These are phyloP conservation scores for Tetropium fuscum DNA, from an alignment of 2,888 invertebrate genomes.

Conservation along the genomic window DNA sequence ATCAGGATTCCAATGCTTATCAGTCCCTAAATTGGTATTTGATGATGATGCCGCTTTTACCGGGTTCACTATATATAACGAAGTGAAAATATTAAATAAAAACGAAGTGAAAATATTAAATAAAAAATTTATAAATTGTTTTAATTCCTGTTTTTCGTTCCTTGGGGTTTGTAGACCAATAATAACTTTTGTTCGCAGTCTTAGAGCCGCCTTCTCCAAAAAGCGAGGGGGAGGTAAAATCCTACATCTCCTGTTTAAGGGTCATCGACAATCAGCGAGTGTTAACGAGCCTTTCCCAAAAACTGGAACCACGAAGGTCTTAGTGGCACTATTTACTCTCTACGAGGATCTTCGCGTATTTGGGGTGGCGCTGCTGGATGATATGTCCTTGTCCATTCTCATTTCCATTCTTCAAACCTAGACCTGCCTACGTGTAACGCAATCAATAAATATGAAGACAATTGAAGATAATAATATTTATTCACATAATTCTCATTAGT, in stretches of 20 bases:
- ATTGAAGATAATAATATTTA: no score
- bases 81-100: no score
- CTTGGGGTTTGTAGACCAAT: no score
- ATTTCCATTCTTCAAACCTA: constrained; percentile 44
- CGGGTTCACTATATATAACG: no score
- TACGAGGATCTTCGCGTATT: constrained; percentile 38
- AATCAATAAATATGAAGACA: no score
- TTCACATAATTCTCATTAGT: no score
- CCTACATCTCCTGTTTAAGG: constrained; percentile 78
- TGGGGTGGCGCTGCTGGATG: constrained; percentile 47
- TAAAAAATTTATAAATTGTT: no score
- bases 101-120: no score
- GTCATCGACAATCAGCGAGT: constrained; percentile 85
- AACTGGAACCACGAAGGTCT: constrained; percentile 75
- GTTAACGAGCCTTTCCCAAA: constrained; percentile 82
- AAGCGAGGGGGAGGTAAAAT: constrained; percentile 76
- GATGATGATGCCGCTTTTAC: no score
- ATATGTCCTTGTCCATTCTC: constrained; percentile 44
- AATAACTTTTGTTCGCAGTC: constrained; percentile 70
- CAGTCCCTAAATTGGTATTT: no score
- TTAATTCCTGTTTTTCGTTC: no score
- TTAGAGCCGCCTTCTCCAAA: constrained; percentile 79
- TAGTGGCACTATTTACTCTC: constrained; percentile 57
- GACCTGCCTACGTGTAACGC: constrained; percentile 42
- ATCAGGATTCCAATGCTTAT: no score